These are phyloP conservation scores for Callyntrura guangdongensis DNA, from an alignment of 2,888 invertebrate species.

Conservation along the genomic window DNA sequence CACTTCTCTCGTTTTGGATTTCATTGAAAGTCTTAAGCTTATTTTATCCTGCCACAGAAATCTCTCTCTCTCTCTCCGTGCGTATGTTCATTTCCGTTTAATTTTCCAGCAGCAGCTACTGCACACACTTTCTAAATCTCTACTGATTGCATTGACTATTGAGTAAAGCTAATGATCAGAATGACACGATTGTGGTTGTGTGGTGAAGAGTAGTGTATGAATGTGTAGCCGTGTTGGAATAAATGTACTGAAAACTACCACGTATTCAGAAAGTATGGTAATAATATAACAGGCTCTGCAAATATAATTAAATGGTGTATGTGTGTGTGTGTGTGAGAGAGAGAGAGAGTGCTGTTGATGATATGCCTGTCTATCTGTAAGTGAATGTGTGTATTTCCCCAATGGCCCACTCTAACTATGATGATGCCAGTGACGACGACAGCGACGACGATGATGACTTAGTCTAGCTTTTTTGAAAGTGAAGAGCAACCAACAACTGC, in stretches of 20 bases:
- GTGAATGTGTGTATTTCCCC: constrained; percentile 18
- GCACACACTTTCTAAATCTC: constrained; percentile 22
- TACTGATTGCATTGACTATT: constrained; percentile 18
- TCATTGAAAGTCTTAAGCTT: background rate
- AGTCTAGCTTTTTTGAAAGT: constrained; percentile 75
- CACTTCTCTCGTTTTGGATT: constrained; percentile 10
- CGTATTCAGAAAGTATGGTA: background rate
- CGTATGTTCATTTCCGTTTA: constrained; percentile 17
- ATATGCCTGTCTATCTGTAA: too few species aligned
- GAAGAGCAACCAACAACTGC: constrained; percentile 58
- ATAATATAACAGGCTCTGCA: background rate
- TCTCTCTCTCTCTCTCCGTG: too few species aligned
- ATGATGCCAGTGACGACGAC: constrained; percentile 43
- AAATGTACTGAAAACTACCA: background rate
- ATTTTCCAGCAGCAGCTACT: constrained; percentile 8
- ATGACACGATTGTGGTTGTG: constrained; percentile 8
- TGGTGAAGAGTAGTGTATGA: background rate
- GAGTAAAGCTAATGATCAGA: constrained; percentile 8
- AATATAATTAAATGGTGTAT: constrained; percentile 50
- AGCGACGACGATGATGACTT: constrained; percentile 46
- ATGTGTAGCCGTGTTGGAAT: background rate
- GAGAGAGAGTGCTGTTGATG: too few species aligned
- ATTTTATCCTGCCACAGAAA: background rate
- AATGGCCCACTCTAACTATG: constrained; percentile 24
- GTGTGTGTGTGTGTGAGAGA: background rate